Conservation (phyloP, 2,113 vertebrate species). For the Nematolebias whitei region DNA sequence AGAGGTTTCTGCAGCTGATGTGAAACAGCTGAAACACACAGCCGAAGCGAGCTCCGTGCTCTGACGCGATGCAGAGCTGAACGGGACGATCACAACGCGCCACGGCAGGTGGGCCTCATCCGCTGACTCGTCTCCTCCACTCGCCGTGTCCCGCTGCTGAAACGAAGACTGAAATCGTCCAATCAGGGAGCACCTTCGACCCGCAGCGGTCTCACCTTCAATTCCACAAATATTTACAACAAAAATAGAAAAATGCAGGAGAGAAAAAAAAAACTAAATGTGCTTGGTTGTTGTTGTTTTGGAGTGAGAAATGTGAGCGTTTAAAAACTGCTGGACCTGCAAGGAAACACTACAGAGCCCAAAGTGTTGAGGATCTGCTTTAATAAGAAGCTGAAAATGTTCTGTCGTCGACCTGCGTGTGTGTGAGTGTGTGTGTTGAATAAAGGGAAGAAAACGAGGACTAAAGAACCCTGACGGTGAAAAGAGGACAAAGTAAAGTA, state of each 20-base stretch:
- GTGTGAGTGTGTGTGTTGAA: slow-evolving; percentile 32
- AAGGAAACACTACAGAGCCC: slow-evolving; percentile 67
- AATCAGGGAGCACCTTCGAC: neutral
- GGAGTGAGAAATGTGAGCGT: slow-evolving; percentile 64
- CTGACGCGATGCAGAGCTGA: too few relatives aligned
- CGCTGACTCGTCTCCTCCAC: too few relatives aligned
- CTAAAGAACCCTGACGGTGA: slow-evolving; percentile 54
- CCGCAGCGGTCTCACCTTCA: slow-evolving; percentile 24
- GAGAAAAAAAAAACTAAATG: slow-evolving; percentile 69
- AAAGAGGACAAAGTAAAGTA: slow-evolving; percentile 53
- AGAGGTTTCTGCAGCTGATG: too few relatives aligned
- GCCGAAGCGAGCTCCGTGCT: too few relatives aligned
- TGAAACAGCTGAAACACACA: too few relatives aligned
- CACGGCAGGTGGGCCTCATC: too few relatives aligned
- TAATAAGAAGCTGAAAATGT: slow-evolving; percentile 20
- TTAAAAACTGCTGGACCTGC: slow-evolving; percentile 68
- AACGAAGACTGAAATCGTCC: too few relatives aligned
- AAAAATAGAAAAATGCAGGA: slow-evolving; percentile 58
- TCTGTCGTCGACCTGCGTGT: slow-evolving; percentile 32
- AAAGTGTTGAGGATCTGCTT: slow-evolving; percentile 21
- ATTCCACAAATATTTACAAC: slow-evolving; percentile 76
- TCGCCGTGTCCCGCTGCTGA: too few relatives aligned
- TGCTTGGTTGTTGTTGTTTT: slow-evolving; percentile 71
- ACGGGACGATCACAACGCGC: too few relatives aligned
- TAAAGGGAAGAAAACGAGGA: slow-evolving; percentile 55